phyloP scores from a whole-genome alignment of 1,140 invertebrate species.

The Euschistus heros region DNA sequence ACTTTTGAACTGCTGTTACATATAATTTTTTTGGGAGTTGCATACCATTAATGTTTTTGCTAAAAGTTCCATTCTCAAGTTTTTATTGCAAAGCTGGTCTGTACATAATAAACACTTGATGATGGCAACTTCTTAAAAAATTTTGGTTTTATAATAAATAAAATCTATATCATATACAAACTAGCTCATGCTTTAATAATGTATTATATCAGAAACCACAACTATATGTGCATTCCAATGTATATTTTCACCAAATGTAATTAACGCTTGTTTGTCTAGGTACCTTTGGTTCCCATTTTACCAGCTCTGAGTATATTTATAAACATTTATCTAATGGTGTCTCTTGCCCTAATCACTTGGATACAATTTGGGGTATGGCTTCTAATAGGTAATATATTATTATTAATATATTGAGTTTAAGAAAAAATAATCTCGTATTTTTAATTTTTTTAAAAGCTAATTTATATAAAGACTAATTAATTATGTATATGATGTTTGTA shows the following conservation, averaged over 20 bases:
- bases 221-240: background rate
- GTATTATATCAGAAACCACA: background rate
- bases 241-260: background rate
- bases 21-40: too few species aligned
- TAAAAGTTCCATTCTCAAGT: too few species aligned
- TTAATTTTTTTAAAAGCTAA: background rate
- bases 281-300: conserved; percentile 54
- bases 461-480: background rate
- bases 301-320: conserved; percentile 53
- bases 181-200: background rate
- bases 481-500: background rate
- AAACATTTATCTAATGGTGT: conserved; percentile 58
- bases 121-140: background rate
- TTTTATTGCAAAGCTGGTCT: too few species aligned
- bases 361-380: conserved; percentile 54
- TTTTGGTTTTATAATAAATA: background rate
- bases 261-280: conserved; percentile 33
- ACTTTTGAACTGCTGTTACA: too few species aligned
- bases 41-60: too few species aligned
- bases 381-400: conserved; percentile 33
- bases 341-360: conserved; percentile 53
- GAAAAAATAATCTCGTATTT: background rate
- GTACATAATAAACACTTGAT: background rate
- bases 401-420: background rate
- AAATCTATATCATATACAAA: background rate